Percentiles rank a stretch among this genome's conserved stretches.
These are phyloP conservation scores for Muscicapa striata DNA, from an alignment of 2,797 vertebrate species.

Conservation along the genomic window DNA sequence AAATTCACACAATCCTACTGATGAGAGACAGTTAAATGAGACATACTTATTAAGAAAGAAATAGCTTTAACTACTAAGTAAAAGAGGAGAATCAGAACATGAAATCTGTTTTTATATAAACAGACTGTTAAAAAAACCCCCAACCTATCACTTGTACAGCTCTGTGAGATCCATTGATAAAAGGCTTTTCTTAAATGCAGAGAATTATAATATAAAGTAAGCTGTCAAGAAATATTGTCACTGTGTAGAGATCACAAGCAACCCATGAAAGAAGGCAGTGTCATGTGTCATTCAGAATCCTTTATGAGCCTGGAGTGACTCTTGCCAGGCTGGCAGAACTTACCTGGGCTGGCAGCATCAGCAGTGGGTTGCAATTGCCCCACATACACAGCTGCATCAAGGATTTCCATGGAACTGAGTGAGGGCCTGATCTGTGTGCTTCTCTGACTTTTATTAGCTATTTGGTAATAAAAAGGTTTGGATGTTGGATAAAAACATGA, in stretches of 20 bases:
- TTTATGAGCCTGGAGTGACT: neutral
- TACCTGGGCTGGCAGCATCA: neutral
- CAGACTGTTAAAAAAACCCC: neutral
- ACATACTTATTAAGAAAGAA: neutral
- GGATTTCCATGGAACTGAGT: neutral
- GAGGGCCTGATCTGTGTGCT: neutral
- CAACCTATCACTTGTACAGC: neutral
- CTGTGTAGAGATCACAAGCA: neutral
- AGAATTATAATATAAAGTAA: slow-evolving; percentile 1
- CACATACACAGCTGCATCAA: neutral
- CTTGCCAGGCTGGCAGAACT: neutral
- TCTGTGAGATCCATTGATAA: neutral
- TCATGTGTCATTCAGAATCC: neutral
- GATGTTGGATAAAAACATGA: neutral
- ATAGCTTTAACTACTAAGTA: neutral
- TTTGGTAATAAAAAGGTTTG: neutral
- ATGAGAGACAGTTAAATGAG: neutral
- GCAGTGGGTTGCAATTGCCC: neutral
- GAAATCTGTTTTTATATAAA: neutral
- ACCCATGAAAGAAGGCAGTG: neutral
- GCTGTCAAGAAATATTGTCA: neutral
- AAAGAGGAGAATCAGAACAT: neutral
- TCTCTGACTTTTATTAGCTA: neutral
- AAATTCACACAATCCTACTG: neutral
- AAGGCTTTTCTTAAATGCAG: neutral